Evolutionary conservation across 1,140 invertebrate species (phyloP), one percentile per base, ranked within the genome.

Genomic region (Macrosteles quadrilineatus): DNA sequence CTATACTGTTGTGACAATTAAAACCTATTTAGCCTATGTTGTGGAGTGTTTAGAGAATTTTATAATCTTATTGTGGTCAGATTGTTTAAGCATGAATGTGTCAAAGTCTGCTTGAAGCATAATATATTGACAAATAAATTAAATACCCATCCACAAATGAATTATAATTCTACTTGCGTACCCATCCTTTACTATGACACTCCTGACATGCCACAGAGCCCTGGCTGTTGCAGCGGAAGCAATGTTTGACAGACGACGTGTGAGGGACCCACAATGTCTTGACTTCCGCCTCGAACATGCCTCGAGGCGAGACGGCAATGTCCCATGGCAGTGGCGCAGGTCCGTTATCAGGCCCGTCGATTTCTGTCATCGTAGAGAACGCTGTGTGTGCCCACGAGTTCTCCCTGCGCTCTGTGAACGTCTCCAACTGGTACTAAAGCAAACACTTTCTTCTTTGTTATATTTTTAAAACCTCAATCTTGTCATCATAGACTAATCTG

Each of bases 381-480:
- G 86, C 85, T 57, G 82, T 80, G 76, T 80, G 85, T 3, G 83
- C 80, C 85, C 86, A 88, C 23, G 80, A 76, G 12, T 84, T 84
- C 62, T 84, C 81, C 23, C 86, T 77, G 32, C 82, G 83, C 74
- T 87, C 86, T 11, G 83, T 84, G 75, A 85, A 87, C n/a, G 84
- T 86, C 74, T 87, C 84, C 69, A 87, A 76, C 21, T 84, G 81
- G 72, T 87, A 87, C 84, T 87, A 75, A 19, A 71, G 27, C 55
- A 59, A 59, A 50, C 21, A 17, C 32, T 36, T 4, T 36, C 32
- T n/a, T n/a, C n/a, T n/a, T n/a, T n/a, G n/a, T n/a, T n/a, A n/a
- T n/a, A n/a, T n/a, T n/a, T n/a, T n/a, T n/a, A n/a, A n/a, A n/a
- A n/a, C n/a, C n/a, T n/a, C n/a, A n/a, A n/a, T n/a, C n/a, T n/a